Base-by-base conservation (phyloP, 2,797 vertebrate genomes). In the Aplochiton taeniatus region DNA sequence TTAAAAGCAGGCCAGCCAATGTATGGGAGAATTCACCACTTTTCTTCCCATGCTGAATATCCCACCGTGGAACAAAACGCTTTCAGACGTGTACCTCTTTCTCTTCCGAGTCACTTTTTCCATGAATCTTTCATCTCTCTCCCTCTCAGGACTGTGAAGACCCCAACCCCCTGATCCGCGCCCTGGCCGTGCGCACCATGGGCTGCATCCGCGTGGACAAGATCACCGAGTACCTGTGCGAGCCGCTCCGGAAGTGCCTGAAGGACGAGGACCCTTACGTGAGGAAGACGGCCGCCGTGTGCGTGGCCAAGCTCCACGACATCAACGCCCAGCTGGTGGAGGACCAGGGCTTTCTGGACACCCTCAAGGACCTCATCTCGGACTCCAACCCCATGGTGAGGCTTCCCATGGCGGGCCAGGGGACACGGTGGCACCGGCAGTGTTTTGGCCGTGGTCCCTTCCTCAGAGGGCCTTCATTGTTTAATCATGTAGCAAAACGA, bases 201-300 rank as follows among this genome's bases (percentile, higher is more conserved):
- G 96, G 97, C 4, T 99, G 96, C 77, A 98, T 99, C 79, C 91
- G 95, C 0, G 96, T 99, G 75, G 97, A 98, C 80, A 99, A 98
- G 78, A 98, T 98, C 87, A 99, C 96, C 0, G 96, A 99, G 83
- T 98, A 99, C 78, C 90, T 99, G 70, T 99, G 97, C 45, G 96
- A 98, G 83, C 96, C 97, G 0, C 93, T 98, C 64, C 93, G 96
- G 71, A 99, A 99, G 87, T 99, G 97, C 65, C 90, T 99, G 48
- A 99, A 99, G 87, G 96, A 99, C 1, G 97, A 99, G 83, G 97
- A 99, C 76, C 97, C 97, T 0, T 99, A 98, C 0, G 97, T 98
- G 66, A 94, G 96, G 61, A 99, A 99, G 87, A 99, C 96, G 0
- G 97, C 97, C 0, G 97, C 96, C 0, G 97, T 99, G 54, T 99